Evolutionary conservation across 1,140 invertebrate species (phyloP).

Genomic region (Drosophila pallidifrons): DNA sequence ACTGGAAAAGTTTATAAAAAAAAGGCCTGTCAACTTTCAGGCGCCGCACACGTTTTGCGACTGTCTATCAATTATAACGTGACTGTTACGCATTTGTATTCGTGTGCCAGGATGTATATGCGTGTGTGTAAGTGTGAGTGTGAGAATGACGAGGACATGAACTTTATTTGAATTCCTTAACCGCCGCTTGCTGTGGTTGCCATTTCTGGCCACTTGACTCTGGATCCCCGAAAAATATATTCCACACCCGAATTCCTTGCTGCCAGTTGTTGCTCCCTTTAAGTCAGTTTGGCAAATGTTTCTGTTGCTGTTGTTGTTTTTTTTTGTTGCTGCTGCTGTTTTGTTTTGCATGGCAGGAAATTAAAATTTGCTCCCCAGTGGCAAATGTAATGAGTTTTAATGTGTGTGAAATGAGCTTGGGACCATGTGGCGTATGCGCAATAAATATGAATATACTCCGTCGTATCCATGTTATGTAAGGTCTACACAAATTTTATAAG

Average conservation of each 20-base stretch:
- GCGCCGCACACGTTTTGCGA: slow-evolving; percentile 74
- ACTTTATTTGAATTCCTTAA: slow-evolving; percentile 81
- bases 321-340: slow-evolving; percentile 35
- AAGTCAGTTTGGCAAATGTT: slow-evolving; percentile 49
- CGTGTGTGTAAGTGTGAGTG: slow-evolving; percentile 14
- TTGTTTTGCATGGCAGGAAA: slow-evolving; percentile 56
- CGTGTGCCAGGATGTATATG: slow-evolving; percentile 28
- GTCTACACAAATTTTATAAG: slow-evolving; percentile 38
- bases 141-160: slow-evolving; percentile 64
- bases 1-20: slow-evolving; percentile 42
- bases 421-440: slow-evolving; percentile 37
- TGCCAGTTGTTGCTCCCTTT: slow-evolving; percentile 15
- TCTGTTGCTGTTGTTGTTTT: slow-evolving; percentile 51
- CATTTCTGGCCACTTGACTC: slow-evolving; percentile 37
- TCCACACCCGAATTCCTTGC: slow-evolving; percentile 29
- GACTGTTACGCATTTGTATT: slow-evolving; percentile 61
- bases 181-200: slow-evolving; percentile 66
- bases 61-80: slow-evolving; percentile 83
- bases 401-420: slow-evolving; percentile 40
- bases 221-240: slow-evolving; percentile 21
- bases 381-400: slow-evolving; percentile 75
- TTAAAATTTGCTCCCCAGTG: slow-evolving; percentile 70
- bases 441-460: slow-evolving; percentile 17
- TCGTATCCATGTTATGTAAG: slow-evolving; percentile 10
- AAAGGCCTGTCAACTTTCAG: slow-evolving; percentile 66